Evolutionary conservation across 2,888 invertebrate species (phyloP).

Genomic region (Didymodactylos carnosus): DNA sequence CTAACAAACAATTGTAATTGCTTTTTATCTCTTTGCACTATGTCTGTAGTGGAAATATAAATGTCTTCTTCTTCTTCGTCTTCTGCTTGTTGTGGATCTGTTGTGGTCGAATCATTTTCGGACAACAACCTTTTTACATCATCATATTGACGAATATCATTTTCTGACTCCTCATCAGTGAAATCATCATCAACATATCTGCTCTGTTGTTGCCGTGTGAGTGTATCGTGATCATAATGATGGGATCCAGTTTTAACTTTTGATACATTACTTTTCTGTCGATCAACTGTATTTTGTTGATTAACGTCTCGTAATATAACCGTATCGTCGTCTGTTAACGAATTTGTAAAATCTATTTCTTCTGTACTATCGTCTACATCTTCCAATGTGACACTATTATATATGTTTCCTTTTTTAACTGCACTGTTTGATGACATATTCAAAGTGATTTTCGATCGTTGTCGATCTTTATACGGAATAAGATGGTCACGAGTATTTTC

Average conservation of each 20-base stretch:
- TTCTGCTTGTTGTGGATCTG: neutral
- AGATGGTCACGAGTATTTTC: too few relatives aligned
- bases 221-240: neutral
- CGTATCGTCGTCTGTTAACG: neutral
- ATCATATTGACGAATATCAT: neutral
- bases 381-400: neutral
- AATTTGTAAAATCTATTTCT: neutral
- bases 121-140: neutral
- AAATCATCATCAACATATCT: neutral
- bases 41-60: neutral
- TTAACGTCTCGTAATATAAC: neutral
- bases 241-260: neutral
- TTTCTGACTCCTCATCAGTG: neutral
- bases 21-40: neutral
- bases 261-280: neutral
- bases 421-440: too few relatives aligned
- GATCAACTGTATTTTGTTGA: neutral
- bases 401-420: neutral
- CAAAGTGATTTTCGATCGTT: too few relatives aligned
- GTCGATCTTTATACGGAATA: neutral
- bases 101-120: too few relatives aligned
- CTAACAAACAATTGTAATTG: neutral
- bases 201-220: neutral
- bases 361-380: neutral
- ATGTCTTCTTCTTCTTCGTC: neutral